Conservation (phyloP, 35 echinoderm and acorn worm genomes). For the Anneissia japonica region DNA sequence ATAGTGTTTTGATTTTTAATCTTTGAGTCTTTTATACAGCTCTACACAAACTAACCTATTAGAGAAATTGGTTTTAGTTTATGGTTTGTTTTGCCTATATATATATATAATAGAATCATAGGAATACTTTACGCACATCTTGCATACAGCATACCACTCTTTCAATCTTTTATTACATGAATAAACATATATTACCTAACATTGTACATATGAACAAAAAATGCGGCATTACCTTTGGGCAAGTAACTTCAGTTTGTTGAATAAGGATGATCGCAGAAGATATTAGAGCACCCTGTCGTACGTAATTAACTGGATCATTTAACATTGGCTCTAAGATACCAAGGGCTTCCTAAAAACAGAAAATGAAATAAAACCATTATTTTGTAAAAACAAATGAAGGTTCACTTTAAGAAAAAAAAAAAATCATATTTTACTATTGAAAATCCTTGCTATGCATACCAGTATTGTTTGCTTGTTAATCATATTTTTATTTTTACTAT, state of each 20-base stretch:
- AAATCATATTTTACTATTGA: too few relatives aligned
- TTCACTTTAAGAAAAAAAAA: too few relatives aligned
- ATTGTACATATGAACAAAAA: not conserved
- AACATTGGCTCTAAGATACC: slow-evolving; percentile 91
- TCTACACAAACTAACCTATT: not conserved
- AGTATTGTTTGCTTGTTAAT: too few relatives aligned
- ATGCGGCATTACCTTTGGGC: slow-evolving; percentile 51
- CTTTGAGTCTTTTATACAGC: too few relatives aligned
- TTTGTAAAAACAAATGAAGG: too few relatives aligned
- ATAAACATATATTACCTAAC: not conserved
- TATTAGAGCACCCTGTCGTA: slow-evolving; percentile 87
- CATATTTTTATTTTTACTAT: too few relatives aligned
- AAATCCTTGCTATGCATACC: too few relatives aligned
- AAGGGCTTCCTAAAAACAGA: slow-evolving; percentile 58
- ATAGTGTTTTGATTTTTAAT: too few relatives aligned
- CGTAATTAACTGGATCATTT: slow-evolving; percentile 92
- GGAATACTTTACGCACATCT: not conserved
- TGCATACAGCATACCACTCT: not conserved
- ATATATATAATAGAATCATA: not conserved
- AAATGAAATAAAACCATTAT: not conserved
- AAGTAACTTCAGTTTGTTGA: slow-evolving; percentile 90
- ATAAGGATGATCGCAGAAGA: slow-evolving; percentile 83
- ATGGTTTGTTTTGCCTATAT: not conserved
- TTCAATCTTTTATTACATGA: not conserved
- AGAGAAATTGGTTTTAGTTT: not conserved